phyloP scores from a whole-genome alignment of 2,888 invertebrate genomes.

The Andrena haemorrhoa region DNA sequence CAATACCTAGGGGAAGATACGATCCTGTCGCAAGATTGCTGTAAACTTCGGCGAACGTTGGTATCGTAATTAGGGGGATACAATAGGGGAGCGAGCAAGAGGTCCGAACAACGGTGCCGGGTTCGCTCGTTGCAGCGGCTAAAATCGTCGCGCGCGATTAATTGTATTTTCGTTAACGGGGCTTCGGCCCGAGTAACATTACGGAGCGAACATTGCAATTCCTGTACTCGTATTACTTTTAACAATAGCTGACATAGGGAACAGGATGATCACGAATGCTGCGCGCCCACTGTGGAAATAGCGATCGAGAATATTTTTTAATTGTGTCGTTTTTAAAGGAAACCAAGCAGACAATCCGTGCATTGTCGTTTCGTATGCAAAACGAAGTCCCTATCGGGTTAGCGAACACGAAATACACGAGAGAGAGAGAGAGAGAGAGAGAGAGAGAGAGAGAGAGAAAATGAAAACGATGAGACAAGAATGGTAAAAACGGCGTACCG shows the following conservation, averaged over 20 bases:
- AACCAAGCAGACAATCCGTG: conserved; percentile 34
- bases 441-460: background rate
- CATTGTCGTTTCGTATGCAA: conserved; percentile 30
- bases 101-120: conserved; percentile 13
- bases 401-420: background rate
- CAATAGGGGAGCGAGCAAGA: conserved; percentile 14
- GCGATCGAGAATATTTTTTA: conserved; percentile 47
- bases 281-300: conserved; percentile 13
- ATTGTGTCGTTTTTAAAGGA: conserved; percentile 29
- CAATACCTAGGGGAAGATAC: conserved; percentile 59
- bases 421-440: background rate
- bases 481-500: conserved; percentile 53
- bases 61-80: conserved; percentile 26
- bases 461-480: background rate
- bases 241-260: conserved; percentile 14
- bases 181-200: conserved; percentile 6
- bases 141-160: conserved; percentile 23
- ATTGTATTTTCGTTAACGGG: conserved; percentile 34
- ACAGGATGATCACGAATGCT: conserved; percentile 38
- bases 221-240: conserved; percentile 27
- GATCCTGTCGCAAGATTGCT: conserved; percentile 40
- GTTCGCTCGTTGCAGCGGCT: conserved; percentile 40
- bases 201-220: background rate
- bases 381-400: conserved; percentile 19
- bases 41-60: conserved; percentile 25